Conservation (phyloP, 1,140 invertebrate genomes). For the Sesamia nonagrioides region DNA sequence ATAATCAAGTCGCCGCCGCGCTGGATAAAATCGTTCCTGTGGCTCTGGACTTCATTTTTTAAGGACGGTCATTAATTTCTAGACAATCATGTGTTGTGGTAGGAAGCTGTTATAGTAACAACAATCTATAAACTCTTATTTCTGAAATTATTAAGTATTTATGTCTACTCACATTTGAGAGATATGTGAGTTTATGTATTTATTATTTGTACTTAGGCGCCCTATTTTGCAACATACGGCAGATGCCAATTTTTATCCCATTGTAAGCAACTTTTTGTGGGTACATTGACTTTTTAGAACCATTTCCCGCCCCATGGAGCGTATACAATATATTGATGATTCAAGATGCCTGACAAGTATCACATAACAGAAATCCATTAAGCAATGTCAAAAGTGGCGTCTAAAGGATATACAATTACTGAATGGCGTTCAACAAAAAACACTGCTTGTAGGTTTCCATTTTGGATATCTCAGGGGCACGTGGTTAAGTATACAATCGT, state of each 20-base stretch:
- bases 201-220: not conserved
- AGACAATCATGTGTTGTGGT: too few relatives aligned
- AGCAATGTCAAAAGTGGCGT: constrained; percentile 32
- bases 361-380: constrained; percentile 39
- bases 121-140: too few relatives aligned
- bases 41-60: too few relatives aligned
- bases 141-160: too few relatives aligned
- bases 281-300: not conserved
- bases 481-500: too few relatives aligned
- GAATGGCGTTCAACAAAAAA: constrained; percentile 15
- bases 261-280: not conserved
- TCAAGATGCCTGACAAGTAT: constrained; percentile 19
- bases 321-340: not conserved
- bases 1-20: too few relatives aligned
- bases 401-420: constrained; percentile 25
- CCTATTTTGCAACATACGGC: not conserved
- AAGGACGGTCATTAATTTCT: too few relatives aligned
- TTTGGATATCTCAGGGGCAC: too few relatives aligned
- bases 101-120: too few relatives aligned
- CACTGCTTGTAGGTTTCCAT: not conserved
- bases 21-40: too few relatives aligned
- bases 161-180: too few relatives aligned
- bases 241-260: constrained; percentile 10
- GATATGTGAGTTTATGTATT: too few relatives aligned
- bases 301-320: not conserved